Evolutionary conservation across 2,797 vertebrate species (phyloP).

Genomic region (Chrosomus eos): DNA sequence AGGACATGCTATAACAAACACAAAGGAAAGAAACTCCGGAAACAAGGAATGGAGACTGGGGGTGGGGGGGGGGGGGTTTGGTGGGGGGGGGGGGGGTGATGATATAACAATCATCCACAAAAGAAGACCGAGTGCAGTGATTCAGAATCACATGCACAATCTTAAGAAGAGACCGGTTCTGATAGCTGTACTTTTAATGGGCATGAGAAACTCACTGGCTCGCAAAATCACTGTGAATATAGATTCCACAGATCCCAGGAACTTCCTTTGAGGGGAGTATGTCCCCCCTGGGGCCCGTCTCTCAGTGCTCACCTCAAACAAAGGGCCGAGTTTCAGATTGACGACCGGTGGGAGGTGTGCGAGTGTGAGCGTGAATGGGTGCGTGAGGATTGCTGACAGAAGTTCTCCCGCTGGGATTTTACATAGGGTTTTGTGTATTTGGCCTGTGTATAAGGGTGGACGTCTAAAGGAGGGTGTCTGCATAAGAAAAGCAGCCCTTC

Average conservation of each 20-base stretch:
- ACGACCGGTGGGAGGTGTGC: slow-evolving; percentile 68
- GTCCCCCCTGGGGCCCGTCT: slow-evolving; percentile 64
- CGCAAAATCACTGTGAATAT: slow-evolving; percentile 54
- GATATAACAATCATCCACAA: slow-evolving; percentile 54
- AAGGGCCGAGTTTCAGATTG: slow-evolving; percentile 54
- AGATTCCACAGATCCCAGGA: slow-evolving; percentile 32
- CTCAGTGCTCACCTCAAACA: slow-evolving; percentile 66
- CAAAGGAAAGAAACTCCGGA: slow-evolving; percentile 61
- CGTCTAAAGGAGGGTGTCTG: slow-evolving; percentile 66
- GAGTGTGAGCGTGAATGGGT: slow-evolving; percentile 66
- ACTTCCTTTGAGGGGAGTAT: slow-evolving; percentile 48
- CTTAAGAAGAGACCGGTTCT: slow-evolving; percentile 29
- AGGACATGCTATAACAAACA: slow-evolving; percentile 61
- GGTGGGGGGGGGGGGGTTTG: slow-evolving; percentile 61
- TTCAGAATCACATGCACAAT: slow-evolving; percentile 24
- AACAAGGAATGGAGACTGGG: slow-evolving; percentile 15
- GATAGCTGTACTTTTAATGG: slow-evolving; percentile 49
- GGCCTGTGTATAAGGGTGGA: slow-evolving; percentile 47
- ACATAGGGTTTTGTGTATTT: slow-evolving; percentile 66
- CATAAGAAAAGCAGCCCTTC: slow-evolving; percentile 80
- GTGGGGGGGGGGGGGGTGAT: slow-evolving; percentile 58
- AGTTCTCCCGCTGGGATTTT: slow-evolving; percentile 80
- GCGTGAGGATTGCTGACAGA: slow-evolving; percentile 76
- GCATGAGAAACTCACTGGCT: slow-evolving; percentile 56
- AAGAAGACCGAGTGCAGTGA: slow-evolving; percentile 7